Conservation (phyloP, 2,113 vertebrate species). For the Forbesichthys papilliferus region DNA sequence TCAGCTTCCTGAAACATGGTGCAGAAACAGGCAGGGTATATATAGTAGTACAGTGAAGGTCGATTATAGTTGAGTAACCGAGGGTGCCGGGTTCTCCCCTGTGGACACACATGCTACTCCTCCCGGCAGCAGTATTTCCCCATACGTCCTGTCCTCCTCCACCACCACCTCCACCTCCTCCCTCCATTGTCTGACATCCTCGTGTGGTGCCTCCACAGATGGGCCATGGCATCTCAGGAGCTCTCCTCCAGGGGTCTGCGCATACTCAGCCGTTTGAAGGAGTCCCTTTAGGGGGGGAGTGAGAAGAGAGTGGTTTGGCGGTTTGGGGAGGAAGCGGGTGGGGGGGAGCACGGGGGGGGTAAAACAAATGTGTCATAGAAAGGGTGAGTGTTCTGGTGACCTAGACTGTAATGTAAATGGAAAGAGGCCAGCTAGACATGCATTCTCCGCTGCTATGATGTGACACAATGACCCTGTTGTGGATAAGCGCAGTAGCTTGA, state of each 20-base stretch:
- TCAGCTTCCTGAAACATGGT: slow-evolving; percentile 22
- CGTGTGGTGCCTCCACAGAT: slow-evolving; percentile 3
- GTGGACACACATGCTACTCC: slow-evolving; percentile 12
- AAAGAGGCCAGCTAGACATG: neutral
- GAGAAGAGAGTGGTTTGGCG: slow-evolving; percentile 7
- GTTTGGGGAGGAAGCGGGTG: neutral
- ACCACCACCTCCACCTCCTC: slow-evolving; percentile 2
- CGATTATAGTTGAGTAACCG: slow-evolving; percentile 24
- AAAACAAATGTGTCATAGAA: neutral
- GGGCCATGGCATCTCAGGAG: slow-evolving; percentile 62
- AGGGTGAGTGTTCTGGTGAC: neutral
- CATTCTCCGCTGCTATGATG: neutral
- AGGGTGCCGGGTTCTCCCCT: slow-evolving; percentile 9
- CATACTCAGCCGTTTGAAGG: slow-evolving; percentile 79
- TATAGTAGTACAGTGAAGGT: slow-evolving; percentile 17
- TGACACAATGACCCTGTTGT: neutral
- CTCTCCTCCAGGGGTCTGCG: slow-evolving; percentile 76
- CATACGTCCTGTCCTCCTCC: slow-evolving; percentile 21
- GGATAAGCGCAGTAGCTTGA: slow-evolving; percentile 1
- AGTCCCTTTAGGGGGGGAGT: slow-evolving; percentile 66
- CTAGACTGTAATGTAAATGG: neutral
- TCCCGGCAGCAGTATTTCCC: slow-evolving; percentile 16
- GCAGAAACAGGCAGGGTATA: slow-evolving; percentile 25
- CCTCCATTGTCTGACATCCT: slow-evolving; percentile 28
- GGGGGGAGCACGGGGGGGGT: neutral